These are phyloP conservation scores for Elachura formosa DNA, from an alignment of 2,113 vertebrate genomes.

Conservation along the genomic window DNA sequence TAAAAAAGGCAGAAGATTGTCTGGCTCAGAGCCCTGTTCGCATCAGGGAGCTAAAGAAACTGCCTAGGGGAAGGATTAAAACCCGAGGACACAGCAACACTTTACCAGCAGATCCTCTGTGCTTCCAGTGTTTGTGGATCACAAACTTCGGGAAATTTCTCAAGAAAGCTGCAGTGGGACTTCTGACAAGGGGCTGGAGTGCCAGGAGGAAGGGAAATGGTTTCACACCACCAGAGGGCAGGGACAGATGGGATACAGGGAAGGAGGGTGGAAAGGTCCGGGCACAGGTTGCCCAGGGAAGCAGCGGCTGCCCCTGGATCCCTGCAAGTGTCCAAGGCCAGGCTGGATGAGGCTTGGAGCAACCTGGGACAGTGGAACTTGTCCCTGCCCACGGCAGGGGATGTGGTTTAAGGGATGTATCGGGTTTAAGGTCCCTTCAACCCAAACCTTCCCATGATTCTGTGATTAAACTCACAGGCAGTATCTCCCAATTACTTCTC, in stretches of 20 bases:
- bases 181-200: neutral
- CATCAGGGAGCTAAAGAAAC: neutral
- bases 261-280: neutral
- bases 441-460: neutral
- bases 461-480: neutral
- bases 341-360: neutral
- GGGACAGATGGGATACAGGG: neutral
- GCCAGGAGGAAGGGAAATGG: too few species aligned
- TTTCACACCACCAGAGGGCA: neutral
- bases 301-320: neutral
- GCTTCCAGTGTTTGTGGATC: neutral
- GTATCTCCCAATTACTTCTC: neutral
- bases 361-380: fast-evolving
- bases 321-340: neutral
- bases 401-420: neutral
- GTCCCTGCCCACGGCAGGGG: neutral
- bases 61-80: neutral
- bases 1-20: neutral
- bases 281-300: neutral
- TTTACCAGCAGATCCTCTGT: neutral
- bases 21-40: neutral
- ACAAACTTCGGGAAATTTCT: neutral
- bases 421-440: neutral
- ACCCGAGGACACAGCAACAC: neutral
- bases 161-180: neutral